Evolutionary conservation across 1,140 invertebrate genomes (phyloP), one percentile per base, ranked within the genome.

Genomic region (Drosophila sechellia): DNA sequence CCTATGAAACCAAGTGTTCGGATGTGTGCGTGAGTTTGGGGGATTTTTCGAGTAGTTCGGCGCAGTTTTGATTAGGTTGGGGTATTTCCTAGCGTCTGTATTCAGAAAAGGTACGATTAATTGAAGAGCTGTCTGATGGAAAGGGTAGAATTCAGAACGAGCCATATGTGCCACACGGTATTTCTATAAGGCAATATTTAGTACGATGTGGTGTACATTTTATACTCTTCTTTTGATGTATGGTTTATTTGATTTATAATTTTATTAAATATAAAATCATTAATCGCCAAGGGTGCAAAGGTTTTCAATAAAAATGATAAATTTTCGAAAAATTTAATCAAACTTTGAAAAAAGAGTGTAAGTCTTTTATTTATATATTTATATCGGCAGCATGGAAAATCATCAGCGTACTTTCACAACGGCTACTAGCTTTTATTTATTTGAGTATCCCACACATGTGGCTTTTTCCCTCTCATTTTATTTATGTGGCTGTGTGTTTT

Each of bases 91-190:
- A 12, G 50, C 54, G 43, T 65, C 56, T 60, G 45, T 68, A 31
- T 58, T 60, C 60, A 63, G 76, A 90, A 90, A 90, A 86, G 86
- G 86, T 90, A 87, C 86, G 86, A 90, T 90, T 90, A 90, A 90
- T 90, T 90, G 86, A 80, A 83, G 78, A 76, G 81, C 49, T 46
- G 48, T 10, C 61, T 27, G 40, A 22, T 49, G 49, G 54, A 17
- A 3, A 40, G 22, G 25, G 61, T 12, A 2, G 0, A 2, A 55
- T 50, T 54, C 63, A 37, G 49, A 42, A 65, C 20, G 54, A 31
- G 25, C 42, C 15, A 65, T 40, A 75, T 71, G 42, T 43, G 42
- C 31, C 31, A 3, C 6, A 8, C 6, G 3, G 15, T 3, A 10
- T 20, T 17, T 71, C 71, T 73, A 69, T 50, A 71, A 71, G 70